Evolutionary conservation across 2,888 invertebrate genomes (phyloP).

Genomic region (Mythimna loreyi): DNA sequence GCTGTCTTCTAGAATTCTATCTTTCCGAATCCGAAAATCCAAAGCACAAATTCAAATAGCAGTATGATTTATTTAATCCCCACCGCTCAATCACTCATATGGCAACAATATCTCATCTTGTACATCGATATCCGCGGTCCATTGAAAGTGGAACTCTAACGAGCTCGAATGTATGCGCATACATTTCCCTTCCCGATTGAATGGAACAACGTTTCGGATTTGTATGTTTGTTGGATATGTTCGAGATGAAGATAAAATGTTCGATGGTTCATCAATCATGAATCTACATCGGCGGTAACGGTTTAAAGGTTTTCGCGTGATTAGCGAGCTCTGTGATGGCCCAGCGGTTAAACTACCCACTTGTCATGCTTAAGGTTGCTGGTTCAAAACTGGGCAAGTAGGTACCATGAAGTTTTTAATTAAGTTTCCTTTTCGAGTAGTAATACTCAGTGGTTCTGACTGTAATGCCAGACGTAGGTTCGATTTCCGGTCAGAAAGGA

Average conservation of each 20-base stretch:
- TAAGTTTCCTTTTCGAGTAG: no score
- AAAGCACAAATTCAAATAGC: background rate
- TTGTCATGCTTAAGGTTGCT: no score
- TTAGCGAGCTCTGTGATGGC: slow-evolving; percentile 7
- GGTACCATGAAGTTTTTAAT: no score
- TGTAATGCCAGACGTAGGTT: no score
- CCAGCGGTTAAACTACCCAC: no score
- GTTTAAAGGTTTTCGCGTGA: slow-evolving; percentile 25
- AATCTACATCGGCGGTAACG: slow-evolving; percentile 24
- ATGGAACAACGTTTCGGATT: slow-evolving; percentile 78
- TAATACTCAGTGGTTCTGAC: no score
- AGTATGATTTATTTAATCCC: slow-evolving; percentile 10
- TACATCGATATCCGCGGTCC: slow-evolving; percentile 52
- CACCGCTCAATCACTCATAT: slow-evolving; percentile 26
- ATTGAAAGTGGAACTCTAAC: slow-evolving; percentile 78
- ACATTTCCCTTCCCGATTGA: slow-evolving; percentile 81
- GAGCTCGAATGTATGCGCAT: slow-evolving; percentile 86
- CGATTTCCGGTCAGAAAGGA: no score
- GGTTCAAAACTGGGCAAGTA: no score
- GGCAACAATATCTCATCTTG: slow-evolving; percentile 66
- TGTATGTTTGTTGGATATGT: slow-evolving; percentile 67
- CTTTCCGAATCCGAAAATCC: background rate
- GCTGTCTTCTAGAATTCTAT: background rate
- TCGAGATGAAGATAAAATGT: slow-evolving; percentile 57
- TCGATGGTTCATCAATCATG: slow-evolving; percentile 51